phyloP scores from a whole-genome alignment of 2,888 invertebrate species.

The Anaspis maculata region DNA sequence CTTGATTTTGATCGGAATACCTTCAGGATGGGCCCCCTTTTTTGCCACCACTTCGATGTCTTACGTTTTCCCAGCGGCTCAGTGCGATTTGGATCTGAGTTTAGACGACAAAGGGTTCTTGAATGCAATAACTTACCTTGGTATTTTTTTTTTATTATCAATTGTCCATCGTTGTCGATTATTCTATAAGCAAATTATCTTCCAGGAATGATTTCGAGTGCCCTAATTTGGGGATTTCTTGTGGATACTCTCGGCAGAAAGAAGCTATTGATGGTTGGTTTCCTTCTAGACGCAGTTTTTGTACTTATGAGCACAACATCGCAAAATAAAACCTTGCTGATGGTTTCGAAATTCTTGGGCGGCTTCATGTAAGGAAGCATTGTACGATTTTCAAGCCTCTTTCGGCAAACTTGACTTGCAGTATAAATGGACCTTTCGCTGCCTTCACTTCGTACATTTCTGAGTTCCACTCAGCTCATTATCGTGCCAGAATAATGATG shows the following conservation, averaged over 20 bases:
- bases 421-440: conserved; percentile 61
- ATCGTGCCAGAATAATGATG: conserved; percentile 54
- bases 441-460: conserved; percentile 60
- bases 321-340: conserved; percentile 55
- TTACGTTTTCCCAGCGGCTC: conserved; percentile 62
- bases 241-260: conserved; percentile 63
- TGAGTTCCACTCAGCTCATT: conserved; percentile 57
- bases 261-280: conserved; percentile 57
- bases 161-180: conserved; percentile 15
- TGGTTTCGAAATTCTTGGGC: conserved; percentile 62
- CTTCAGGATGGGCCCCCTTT: conserved; percentile 56
- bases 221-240: conserved; percentile 65
- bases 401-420: too few relatives aligned
- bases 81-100: conserved; percentile 60
- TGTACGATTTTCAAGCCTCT: too few relatives aligned
- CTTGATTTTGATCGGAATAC: conserved; percentile 51
- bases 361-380: conserved; percentile 75
- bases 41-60: conserved; percentile 63
- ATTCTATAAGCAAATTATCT: too few relatives aligned
- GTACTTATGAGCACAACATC: conserved; percentile 54
- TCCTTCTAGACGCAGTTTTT: conserved; percentile 52
- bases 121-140: conserved; percentile 61
- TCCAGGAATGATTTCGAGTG: conserved; percentile 72
- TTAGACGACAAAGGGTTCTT: conserved; percentile 60
- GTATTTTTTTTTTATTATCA: too few relatives aligned